Base-by-base conservation (phyloP, 2,797 vertebrate genomes). In the Emys orbicularis region DNA sequence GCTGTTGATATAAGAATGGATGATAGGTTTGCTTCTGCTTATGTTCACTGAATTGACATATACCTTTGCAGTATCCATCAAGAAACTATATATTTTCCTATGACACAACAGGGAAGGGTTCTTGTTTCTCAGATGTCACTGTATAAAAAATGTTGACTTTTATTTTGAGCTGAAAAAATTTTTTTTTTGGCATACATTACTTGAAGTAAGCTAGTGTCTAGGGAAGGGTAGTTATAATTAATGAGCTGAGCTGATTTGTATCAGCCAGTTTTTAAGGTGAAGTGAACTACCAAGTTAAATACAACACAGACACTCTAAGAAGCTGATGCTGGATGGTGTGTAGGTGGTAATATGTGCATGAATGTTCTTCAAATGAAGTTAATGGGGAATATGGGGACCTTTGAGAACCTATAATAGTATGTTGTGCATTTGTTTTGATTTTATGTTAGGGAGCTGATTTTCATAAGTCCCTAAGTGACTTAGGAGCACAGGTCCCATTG, bases 241-340 rank as follows among this genome's bases (percentile, higher is more conserved):
- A 97, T 93, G 94, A 89, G 89, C 90, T 94, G 92, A 68, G 68
- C 89, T 84, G 90, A 90, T 92, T 97, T 97, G 1, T 87, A 94
- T 95, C 93, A 93, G 92, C 93, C 86, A 56, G 57, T 93, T 87
- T 90, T 96, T 87, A 96, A 97, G 95, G 90, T 96, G 95, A 97
- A 97, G 91, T 84, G 96, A 97, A 97, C 97, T 91, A 97, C 96
- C 97, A 97, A 97, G 94, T 82, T 96, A 97, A 96, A 97, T 93
- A 97, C 34, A 96, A 61, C 90, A 50, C 87, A 86, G 65, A 72
- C 94, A 53, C 77, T 92, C 80, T 50, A 50, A 0, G 0, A 91
- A 94, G 53, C 74, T 94, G 37, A 74, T 74, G 41, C 41, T 76
- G 74, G 89, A 41, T 85, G 89, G 91, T 97, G 86, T 89, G 93